Evolutionary conservation across 2,888 invertebrate species (phyloP), one percentile per base, ranked within the genome.

Genomic region (Phyllotreta cruciferae): DNA sequence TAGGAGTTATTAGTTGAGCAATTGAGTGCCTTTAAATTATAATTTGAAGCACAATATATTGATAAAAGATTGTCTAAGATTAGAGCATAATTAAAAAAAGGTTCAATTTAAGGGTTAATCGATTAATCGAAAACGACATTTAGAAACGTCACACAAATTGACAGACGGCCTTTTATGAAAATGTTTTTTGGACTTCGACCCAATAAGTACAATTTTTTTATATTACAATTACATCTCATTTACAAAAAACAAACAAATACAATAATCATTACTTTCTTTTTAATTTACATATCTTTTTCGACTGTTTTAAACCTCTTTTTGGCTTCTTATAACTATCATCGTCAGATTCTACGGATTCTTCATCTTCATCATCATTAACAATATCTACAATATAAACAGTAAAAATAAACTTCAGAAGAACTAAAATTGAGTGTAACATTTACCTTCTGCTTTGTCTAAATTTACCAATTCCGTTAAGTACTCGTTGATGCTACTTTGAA

Each of bases 391-490:
- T 44, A 36, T 39, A 52, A 53, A 41, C 58, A 44, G 36, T 55
- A 56, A 34, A 37, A 52, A 36, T 3, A 34, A 11, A 14, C n/a
- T 42, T 37, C 42, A 49, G 11, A 6, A 42, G 5, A 13, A 44
- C 7, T 11, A 60, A 54, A 13, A 47, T 5, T 11, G 11, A 38
- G 8, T 9, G 13, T 53, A 50, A 8, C 14, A n/a, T 38, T 47
- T 34, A 58, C 63, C 66, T 56, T 57, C 53, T 62, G 56, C 45
- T 64, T 63, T 60, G 36, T 70, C 69, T 11, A 56, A 38, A 41
- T 69, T 67, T 2, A 75, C 70, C 24, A 74, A 60, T 39, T 64
- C 56, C 1, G 74, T 73, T 14, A 75, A 63, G 61, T 64, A 71
- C n/a, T 58, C 58, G 60, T 75, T 75, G 13, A 72, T 68, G 42